phyloP scores from a whole-genome alignment of 2,113 vertebrate genomes.

The Cervus canadensis region DNA sequence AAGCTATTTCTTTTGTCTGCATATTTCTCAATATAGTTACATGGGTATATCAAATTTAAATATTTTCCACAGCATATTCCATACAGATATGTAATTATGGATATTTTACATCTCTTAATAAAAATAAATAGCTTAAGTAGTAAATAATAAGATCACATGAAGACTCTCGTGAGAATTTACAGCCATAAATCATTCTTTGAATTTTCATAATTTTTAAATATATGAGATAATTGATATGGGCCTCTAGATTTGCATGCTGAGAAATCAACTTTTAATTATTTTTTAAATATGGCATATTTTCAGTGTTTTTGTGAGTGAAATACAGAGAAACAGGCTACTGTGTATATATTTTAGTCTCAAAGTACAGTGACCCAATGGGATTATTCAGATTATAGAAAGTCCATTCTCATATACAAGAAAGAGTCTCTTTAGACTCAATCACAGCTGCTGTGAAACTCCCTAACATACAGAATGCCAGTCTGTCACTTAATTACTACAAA shows the following conservation, averaged over 20 bases:
- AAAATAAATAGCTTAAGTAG: neutral
- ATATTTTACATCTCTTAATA: neutral
- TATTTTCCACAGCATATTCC: neutral
- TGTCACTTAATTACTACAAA: neutral
- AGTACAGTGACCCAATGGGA: neutral
- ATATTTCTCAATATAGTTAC: neutral
- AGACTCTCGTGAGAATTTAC: neutral
- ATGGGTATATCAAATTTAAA: neutral
- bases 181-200: neutral
- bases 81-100: neutral
- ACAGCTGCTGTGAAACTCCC: neutral
- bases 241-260: neutral
- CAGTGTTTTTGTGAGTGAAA: neutral
- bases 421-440: neutral
- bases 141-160: neutral
- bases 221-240: neutral
- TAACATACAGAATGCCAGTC: neutral
- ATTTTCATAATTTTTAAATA: neutral
- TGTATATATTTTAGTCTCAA: neutral
- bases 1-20: neutral
- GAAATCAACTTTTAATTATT: neutral
- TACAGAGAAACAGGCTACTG: neutral
- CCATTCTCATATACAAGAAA: neutral
- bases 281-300: neutral
- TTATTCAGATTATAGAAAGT: neutral